These are phyloP conservation scores for Anagyrus pseudococci DNA, from an alignment of 2,888 invertebrate species.

Conservation along the genomic window DNA sequence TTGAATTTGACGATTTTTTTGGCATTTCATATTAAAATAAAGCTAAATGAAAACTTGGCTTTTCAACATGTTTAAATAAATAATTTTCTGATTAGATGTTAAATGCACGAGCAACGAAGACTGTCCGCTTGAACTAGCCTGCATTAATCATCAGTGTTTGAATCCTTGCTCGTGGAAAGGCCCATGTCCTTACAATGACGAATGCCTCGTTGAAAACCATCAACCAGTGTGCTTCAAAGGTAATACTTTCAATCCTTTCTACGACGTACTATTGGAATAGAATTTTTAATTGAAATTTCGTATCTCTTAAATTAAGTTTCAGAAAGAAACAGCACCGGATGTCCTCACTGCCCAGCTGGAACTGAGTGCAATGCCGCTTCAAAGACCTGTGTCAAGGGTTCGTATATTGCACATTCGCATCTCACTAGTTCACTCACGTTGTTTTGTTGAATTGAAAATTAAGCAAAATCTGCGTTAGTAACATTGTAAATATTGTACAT, in stretches of 20 bases:
- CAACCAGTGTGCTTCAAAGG: constrained; percentile 85
- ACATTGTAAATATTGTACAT: constrained; percentile 36
- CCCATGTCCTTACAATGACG: constrained; percentile 77
- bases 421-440: too few relatives aligned
- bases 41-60: not conserved
- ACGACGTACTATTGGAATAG: not conserved
- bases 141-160: constrained; percentile 78
- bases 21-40: not conserved
- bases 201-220: constrained; percentile 83
- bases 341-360: constrained; percentile 77
- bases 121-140: constrained; percentile 79
- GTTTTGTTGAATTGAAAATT: too few relatives aligned
- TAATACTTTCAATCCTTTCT: constrained; percentile 52
- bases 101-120: constrained; percentile 82
- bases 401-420: constrained; percentile 40
- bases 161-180: constrained; percentile 81
- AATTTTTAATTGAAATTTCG: not conserved
- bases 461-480: too few relatives aligned
- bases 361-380: constrained; percentile 79
- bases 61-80: not conserved
- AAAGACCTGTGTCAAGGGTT: constrained; percentile 86
- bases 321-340: constrained; percentile 42
- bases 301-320: constrained; percentile 16
- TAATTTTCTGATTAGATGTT: constrained; percentile 67
- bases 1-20: too few relatives aligned